Percentiles rank a stretch among this genome's conserved stretches.
Evolutionary conservation across 2,888 invertebrate species (phyloP).

Genomic region (Ophion ventricosus): DNA sequence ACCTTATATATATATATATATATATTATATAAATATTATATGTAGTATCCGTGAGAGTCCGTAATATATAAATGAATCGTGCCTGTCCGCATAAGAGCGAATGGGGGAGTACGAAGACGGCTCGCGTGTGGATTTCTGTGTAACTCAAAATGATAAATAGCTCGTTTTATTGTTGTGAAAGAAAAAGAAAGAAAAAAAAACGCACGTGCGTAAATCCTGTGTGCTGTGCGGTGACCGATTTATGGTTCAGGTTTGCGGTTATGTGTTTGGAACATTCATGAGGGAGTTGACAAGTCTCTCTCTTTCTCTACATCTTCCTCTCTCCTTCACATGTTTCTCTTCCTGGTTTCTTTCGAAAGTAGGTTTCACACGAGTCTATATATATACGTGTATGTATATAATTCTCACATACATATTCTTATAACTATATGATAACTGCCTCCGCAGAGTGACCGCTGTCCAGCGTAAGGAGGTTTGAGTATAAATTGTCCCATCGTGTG

Average conservation of each 20-base stretch:
- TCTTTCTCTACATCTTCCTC: neutral
- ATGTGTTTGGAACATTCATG: slow-evolving; percentile 52
- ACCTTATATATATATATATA: neutral
- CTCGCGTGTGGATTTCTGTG: slow-evolving; percentile 5
- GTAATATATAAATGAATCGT: slow-evolving; percentile 51
- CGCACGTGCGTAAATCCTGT: slow-evolving; percentile 61
- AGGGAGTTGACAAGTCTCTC: slow-evolving; percentile 60
- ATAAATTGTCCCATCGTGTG: slow-evolving; percentile 49
- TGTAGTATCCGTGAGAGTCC: slow-evolving; percentile 33
- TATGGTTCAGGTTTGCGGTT: slow-evolving; percentile 60
- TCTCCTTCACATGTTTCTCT: neutral
- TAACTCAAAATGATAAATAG: slow-evolving; percentile 59
- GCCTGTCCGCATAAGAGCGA: slow-evolving; percentile 38
- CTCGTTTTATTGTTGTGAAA: slow-evolving; percentile 62
- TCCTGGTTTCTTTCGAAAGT: slow-evolving; percentile 51
- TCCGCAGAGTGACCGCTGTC: neutral
- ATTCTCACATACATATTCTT: neutral
- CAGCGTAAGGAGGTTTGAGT: slow-evolving; percentile 22
- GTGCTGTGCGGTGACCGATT: slow-evolving; percentile 59
- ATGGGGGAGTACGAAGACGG: slow-evolving; percentile 27
- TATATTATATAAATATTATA: slow-evolving; percentile 10
- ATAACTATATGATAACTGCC: slow-evolving; percentile 12
- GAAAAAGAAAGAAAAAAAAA: slow-evolving; percentile 46
- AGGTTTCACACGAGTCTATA: slow-evolving; percentile 26
- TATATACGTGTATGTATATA: slow-evolving; percentile 2